phyloP scores from a whole-genome alignment of 2,888 invertebrate genomes.

The Pharmacophagus antenor region DNA sequence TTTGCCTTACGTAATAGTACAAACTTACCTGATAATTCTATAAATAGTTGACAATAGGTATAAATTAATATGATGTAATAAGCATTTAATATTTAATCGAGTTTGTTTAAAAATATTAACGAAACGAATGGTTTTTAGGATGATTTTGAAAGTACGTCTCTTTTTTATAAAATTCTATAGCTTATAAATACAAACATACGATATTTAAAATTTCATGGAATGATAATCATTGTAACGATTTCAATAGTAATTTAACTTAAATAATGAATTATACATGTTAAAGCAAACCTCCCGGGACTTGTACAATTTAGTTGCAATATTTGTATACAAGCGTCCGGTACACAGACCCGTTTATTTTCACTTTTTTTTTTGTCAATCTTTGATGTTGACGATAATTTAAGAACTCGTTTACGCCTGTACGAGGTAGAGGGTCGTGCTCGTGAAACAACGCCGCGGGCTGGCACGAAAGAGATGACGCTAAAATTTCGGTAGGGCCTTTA shows the following conservation, averaged over 20 bases:
- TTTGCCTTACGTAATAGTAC: slow-evolving; percentile 27
- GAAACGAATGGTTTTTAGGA: too few relatives aligned
- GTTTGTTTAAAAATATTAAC: too few relatives aligned
- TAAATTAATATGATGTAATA: too few relatives aligned
- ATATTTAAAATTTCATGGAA: too few relatives aligned
- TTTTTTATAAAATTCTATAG: too few relatives aligned
- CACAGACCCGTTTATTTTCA: slow-evolving; percentile 42
- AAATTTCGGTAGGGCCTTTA: slow-evolving; percentile 36
- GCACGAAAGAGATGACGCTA: slow-evolving; percentile 40
- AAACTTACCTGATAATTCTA: neutral
- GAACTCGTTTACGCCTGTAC: slow-evolving; percentile 54
- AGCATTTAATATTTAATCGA: too few relatives aligned
- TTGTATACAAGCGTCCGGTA: slow-evolving; percentile 22
- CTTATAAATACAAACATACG: too few relatives aligned
- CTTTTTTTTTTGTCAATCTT: slow-evolving; percentile 51
- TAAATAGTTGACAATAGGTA: too few relatives aligned
- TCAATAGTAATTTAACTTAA: too few relatives aligned
- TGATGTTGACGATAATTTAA: slow-evolving; percentile 55
- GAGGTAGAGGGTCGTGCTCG: slow-evolving; percentile 25
- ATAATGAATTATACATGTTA: neutral
- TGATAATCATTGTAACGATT: too few relatives aligned
- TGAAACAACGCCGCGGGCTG: slow-evolving; percentile 40
- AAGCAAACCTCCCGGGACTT: neutral
- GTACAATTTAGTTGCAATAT: slow-evolving; percentile 24
- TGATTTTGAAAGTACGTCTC: too few relatives aligned